Evolutionary conservation across 2,888 invertebrate genomes (phyloP).

Genomic region (Philereme vetulata): DNA sequence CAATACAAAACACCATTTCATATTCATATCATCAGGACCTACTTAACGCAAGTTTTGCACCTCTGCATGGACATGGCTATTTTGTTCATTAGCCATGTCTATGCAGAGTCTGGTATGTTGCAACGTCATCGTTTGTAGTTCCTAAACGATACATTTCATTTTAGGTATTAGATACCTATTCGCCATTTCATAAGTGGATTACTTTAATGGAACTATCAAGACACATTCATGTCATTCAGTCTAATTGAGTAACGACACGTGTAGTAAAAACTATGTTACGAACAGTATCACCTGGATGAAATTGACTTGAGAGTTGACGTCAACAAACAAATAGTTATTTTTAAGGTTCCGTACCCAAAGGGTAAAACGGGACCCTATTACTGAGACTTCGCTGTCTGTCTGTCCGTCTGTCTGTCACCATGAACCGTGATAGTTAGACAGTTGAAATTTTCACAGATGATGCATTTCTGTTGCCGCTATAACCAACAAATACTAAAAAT

Average conservation of each 20-base stretch:
- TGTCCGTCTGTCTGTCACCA: too few relatives aligned
- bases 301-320: constrained; percentile 2
- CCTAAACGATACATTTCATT: constrained; percentile 6
- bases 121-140: neutral
- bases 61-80: too few relatives aligned
- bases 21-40: too few relatives aligned
- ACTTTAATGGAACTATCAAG: constrained; percentile 18
- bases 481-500: too few relatives aligned
- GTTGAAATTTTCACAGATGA: too few relatives aligned
- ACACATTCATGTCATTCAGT: constrained; percentile 12
- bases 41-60: too few relatives aligned
- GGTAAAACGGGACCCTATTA: constrained; percentile 1
- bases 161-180: neutral
- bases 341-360: too few relatives aligned
- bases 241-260: constrained; percentile 19
- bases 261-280: neutral
- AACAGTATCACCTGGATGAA: neutral
- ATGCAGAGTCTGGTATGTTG: neutral
- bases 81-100: too few relatives aligned
- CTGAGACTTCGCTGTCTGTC: too few relatives aligned
- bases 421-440: too few relatives aligned
- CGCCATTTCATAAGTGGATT: constrained; percentile 7
- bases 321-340: constrained; percentile 12
- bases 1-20: too few relatives aligned
- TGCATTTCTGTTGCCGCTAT: too few relatives aligned